These are phyloP conservation scores for Cydia splendana DNA, from an alignment of 1,140 invertebrate species.

Conservation along the genomic window DNA sequence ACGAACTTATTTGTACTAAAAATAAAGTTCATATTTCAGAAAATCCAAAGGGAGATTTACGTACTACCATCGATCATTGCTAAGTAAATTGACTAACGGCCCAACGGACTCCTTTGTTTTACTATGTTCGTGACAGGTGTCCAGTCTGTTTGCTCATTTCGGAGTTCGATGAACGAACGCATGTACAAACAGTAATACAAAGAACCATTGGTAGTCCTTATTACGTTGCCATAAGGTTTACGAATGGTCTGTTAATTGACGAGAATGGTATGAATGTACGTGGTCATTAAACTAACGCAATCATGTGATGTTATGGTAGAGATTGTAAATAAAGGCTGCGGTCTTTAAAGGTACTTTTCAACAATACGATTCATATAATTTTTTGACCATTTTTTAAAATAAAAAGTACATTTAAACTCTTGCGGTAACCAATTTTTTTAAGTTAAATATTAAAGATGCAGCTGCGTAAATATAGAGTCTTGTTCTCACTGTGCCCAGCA, in stretches of 20 bases:
- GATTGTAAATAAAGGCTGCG: neutral
- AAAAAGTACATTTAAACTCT: too few species aligned
- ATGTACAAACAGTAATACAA: neutral
- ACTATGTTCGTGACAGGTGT: slow-evolving; percentile 27
- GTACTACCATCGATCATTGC: neutral
- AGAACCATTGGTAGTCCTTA: too few species aligned
- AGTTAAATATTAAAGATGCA: too few species aligned
- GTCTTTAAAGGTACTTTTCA: neutral
- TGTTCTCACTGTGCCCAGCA: too few species aligned
- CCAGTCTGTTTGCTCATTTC: neutral
- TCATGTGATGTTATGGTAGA: slow-evolving; percentile 1
- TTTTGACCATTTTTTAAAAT: too few species aligned
- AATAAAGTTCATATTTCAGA: slow-evolving; percentile 4
- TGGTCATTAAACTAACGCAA: neutral
- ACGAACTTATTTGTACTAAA: neutral
- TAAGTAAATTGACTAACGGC: slow-evolving; percentile 28
- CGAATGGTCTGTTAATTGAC: too few species aligned
- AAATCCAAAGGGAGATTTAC: neutral
- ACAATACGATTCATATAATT: too few species aligned
- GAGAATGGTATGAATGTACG: neutral
- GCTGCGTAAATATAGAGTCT: too few species aligned
- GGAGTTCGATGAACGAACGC: slow-evolving; percentile 24
- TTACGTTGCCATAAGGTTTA: too few species aligned
- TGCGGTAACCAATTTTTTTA: too few species aligned
- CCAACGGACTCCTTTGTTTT: slow-evolving; percentile 16